These are phyloP conservation scores for Napeogenes inachia DNA, from an alignment of 2,888 invertebrate genomes.

Conservation along the genomic window DNA sequence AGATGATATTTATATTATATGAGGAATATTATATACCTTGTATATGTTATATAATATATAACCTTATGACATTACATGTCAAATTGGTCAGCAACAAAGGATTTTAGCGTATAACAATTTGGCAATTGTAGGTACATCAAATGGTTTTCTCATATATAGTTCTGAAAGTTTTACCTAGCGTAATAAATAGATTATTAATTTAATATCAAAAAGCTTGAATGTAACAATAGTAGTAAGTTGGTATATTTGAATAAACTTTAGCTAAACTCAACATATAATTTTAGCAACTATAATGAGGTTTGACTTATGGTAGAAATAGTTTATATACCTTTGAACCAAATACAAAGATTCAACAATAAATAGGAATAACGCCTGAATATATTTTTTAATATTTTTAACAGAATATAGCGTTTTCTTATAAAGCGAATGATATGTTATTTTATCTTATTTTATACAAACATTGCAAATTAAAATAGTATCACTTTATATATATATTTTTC, in stretches of 20 bases:
- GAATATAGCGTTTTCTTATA: slow-evolving; percentile 56
- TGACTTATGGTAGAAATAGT: background rate
- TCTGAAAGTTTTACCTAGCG: too few species aligned
- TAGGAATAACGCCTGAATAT: slow-evolving; percentile 21
- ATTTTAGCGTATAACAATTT: too few species aligned
- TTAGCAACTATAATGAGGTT: background rate
- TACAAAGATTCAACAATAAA: slow-evolving; percentile 25
- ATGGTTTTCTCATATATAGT: too few species aligned
- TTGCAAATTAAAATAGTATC: slow-evolving; percentile 55
- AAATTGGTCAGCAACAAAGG: too few species aligned
- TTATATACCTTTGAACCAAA: slow-evolving; percentile 14
- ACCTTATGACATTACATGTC: too few species aligned
- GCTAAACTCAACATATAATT: background rate
- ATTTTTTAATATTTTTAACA: slow-evolving; percentile 35
- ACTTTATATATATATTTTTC: slow-evolving; percentile 43
- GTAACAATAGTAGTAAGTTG: background rate
- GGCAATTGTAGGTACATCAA: too few species aligned
- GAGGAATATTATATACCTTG: too few species aligned
- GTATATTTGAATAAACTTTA: slow-evolving; percentile 1
- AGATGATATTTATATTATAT: too few species aligned
- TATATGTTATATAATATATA: too few species aligned
- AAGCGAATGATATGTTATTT: slow-evolving; percentile 77
- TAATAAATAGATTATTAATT: background rate
- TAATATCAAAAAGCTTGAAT: background rate
- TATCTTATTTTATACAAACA: slow-evolving; percentile 57